These are phyloP conservation scores for Gallinago nigripennis DNA, from an alignment of 2,797 vertebrate genomes.

Conservation along the genomic window DNA sequence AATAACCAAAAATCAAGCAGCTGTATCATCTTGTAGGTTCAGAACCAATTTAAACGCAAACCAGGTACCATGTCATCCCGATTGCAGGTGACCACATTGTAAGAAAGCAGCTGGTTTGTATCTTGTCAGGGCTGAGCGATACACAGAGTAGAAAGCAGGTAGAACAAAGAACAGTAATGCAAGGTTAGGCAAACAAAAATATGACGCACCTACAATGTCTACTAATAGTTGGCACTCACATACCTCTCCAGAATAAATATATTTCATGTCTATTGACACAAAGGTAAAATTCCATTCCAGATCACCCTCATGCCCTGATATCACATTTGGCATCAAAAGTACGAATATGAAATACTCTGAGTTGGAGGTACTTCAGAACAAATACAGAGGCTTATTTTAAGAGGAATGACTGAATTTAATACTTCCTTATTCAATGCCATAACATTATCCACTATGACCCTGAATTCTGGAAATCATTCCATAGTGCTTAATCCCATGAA, in stretches of 20 bases:
- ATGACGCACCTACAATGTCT: not conserved
- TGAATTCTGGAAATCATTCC: not conserved
- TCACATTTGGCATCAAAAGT: not conserved
- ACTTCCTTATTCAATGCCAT: not conserved
- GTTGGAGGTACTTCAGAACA: not conserved
- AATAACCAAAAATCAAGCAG: not conserved
- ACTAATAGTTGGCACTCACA: not conserved
- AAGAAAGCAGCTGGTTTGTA: not conserved
- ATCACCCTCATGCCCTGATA: not conserved
- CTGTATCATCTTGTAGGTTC: not conserved
- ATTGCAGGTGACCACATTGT: not conserved
- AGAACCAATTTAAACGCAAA: not conserved
- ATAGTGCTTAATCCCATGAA: not conserved
- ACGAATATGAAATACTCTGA: not conserved
- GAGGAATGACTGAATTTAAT: not conserved
- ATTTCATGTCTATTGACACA: not conserved
- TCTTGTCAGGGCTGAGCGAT: not conserved
- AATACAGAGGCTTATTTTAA: not conserved
- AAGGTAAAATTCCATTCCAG: not conserved
- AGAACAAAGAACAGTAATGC: not conserved
- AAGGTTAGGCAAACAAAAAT: not conserved
- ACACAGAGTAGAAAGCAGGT: not conserved
- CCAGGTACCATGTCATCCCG: not conserved
- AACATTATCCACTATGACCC: not conserved
- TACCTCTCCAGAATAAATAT: not conserved